phyloP scores from a whole-genome alignment of 2,888 invertebrate genomes.

The Trichogramma evanescens region DNA sequence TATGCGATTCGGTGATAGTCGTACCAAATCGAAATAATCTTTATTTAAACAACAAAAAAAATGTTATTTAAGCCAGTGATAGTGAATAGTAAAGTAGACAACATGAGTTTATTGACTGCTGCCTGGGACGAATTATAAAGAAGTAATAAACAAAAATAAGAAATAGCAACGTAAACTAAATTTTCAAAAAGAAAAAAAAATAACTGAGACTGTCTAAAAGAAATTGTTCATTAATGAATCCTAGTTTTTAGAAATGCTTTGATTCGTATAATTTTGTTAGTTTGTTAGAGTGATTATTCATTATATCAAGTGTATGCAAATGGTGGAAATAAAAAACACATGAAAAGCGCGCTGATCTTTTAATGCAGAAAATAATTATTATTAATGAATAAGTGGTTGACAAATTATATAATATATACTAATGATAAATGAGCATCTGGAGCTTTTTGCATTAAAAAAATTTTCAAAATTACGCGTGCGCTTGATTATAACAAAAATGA shows the following conservation, averaged over 20 bases:
- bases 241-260: neutral
- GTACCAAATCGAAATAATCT: too few species aligned
- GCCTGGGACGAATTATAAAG: too few species aligned
- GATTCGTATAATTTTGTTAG: neutral
- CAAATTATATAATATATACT: neutral
- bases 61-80: too few species aligned
- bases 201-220: constrained; percentile 17
- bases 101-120: too few species aligned
- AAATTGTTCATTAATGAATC: constrained; percentile 10
- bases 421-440: neutral
- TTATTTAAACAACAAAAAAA: too few species aligned
- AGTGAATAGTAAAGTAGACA: too few species aligned
- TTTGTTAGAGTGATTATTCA: neutral
- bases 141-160: too few species aligned
- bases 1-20: too few species aligned
- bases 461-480: constrained; percentile 1
- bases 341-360: neutral
- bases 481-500: neutral
- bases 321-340: neutral
- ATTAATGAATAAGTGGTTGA: neutral
- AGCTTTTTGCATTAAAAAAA: constrained; percentile 16
- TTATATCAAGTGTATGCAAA: neutral
- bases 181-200: neutral
- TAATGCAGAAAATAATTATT: neutral
- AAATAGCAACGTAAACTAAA: too few species aligned